These are phyloP conservation scores for Rotaria sp. DNA, from an alignment of 2,888 invertebrate species.

Conservation along the genomic window DNA sequence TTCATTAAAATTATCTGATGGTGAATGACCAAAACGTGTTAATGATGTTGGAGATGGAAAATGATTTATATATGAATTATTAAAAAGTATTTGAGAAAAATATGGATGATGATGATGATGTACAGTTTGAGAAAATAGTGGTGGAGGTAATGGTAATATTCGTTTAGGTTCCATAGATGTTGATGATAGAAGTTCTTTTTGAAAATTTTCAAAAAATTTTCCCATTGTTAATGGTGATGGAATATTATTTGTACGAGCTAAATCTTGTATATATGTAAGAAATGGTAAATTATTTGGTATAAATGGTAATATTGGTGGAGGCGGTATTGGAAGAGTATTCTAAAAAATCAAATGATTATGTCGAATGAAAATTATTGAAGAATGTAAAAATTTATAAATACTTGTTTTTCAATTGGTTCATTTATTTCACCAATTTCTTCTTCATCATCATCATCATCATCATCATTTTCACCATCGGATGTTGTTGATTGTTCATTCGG, in stretches of 20 bases:
- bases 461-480: background rate
- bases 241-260: background rate
- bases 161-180: background rate
- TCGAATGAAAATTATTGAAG: too few species aligned
- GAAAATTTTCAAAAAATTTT: conserved; percentile 4
- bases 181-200: background rate
- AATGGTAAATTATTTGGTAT: background rate
- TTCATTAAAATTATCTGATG: background rate
- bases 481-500: background rate
- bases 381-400: background rate
- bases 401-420: conserved; percentile 22
- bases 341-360: background rate
- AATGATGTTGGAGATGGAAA: background rate
- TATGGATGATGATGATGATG: conserved; percentile 23
- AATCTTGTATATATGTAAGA: background rate
- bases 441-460: background rate
- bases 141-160: background rate
- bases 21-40: background rate
- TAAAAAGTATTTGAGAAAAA: conserved; percentile 24
- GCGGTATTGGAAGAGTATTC: background rate
- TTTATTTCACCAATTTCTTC: conserved; percentile 17
- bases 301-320: background rate
- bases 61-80: conserved; percentile 23
- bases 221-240: background rate
- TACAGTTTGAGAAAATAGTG: background rate